Evolutionary conservation across 30 jellyfish, hydroid and myxozoan species (phyloP).

Genomic region (Catostylus mosaicus): DNA sequence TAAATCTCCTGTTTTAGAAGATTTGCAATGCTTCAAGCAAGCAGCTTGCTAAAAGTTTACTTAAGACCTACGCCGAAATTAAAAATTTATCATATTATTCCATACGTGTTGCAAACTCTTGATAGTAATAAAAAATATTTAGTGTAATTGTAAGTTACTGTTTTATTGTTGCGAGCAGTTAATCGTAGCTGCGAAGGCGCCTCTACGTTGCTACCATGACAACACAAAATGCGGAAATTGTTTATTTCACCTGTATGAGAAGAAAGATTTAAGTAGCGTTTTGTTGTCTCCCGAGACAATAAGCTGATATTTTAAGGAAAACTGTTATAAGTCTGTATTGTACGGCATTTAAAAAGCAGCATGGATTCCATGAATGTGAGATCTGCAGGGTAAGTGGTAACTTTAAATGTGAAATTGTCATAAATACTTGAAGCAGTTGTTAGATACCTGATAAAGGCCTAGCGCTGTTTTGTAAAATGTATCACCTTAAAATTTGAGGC

Average conservation of each 20-base stretch:
- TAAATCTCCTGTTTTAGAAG: too few species aligned
- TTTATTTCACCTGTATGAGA: background rate
- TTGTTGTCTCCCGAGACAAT: slow-evolving; percentile 4
- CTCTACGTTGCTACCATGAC: slow-evolving; percentile 11
- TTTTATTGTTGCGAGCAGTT: too few species aligned
- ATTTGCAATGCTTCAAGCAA: too few species aligned
- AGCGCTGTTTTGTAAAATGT: too few species aligned
- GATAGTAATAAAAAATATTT: too few species aligned
- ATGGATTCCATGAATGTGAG: slow-evolving; percentile 1
- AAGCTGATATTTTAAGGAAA: background rate
- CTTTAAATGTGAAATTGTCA: background rate
- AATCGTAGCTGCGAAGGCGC: slow-evolving; percentile 13
- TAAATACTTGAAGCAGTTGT: background rate
- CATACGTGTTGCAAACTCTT: too few species aligned
- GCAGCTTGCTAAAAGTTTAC: too few species aligned
- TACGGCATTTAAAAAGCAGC: background rate
- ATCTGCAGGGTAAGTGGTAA: background rate
- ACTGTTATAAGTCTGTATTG: background rate
- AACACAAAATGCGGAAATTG: slow-evolving; percentile 52
- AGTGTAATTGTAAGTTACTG: too few species aligned
- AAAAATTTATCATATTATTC: too few species aligned
- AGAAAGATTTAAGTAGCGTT: background rate
- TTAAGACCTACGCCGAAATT: too few species aligned
- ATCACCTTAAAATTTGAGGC: too few species aligned
- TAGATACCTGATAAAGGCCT: too few species aligned